Conservation (phyloP, 2,113 vertebrate genomes). For the Catharus minimus region DNA sequence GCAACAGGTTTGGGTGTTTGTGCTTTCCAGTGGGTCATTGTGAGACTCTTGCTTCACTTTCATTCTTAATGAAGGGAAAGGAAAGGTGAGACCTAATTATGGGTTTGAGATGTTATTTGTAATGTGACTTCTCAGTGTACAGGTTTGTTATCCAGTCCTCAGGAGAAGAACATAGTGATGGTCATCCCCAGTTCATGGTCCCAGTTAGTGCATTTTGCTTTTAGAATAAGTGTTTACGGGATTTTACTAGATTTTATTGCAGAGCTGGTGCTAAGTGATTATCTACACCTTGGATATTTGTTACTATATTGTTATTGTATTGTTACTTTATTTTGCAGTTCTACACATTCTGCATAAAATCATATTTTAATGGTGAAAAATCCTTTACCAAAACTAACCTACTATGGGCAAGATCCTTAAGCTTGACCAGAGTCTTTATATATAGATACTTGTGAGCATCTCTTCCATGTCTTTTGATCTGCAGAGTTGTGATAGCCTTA, state of each 20-base stretch:
- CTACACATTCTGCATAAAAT: background rate
- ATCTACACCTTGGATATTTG: background rate
- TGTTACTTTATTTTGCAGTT: background rate
- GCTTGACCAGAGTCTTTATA: background rate
- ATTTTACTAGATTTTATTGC: background rate
- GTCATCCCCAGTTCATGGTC: background rate
- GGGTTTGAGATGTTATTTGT: background rate
- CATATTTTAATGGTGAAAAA: background rate
- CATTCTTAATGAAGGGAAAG: background rate
- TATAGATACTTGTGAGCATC: background rate
- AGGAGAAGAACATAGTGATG: background rate
- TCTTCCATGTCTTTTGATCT: background rate
- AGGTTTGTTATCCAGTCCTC: background rate
- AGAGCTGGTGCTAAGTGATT: background rate
- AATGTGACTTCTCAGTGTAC: background rate
- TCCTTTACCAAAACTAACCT: background rate
- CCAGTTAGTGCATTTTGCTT: background rate
- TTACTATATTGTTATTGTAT: background rate
- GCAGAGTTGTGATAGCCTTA: background rate
- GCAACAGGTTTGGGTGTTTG: slow-evolving; percentile 46
- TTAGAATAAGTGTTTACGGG: background rate
- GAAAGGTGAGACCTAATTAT: slow-evolving; percentile 7
- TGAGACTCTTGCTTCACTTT: slow-evolving; percentile 14
- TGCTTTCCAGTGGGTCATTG: slow-evolving; percentile 17
- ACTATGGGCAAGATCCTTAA: background rate